Evolutionary conservation across 2,113 vertebrate species (phyloP).

Genomic region (Nettapus auritus): DNA sequence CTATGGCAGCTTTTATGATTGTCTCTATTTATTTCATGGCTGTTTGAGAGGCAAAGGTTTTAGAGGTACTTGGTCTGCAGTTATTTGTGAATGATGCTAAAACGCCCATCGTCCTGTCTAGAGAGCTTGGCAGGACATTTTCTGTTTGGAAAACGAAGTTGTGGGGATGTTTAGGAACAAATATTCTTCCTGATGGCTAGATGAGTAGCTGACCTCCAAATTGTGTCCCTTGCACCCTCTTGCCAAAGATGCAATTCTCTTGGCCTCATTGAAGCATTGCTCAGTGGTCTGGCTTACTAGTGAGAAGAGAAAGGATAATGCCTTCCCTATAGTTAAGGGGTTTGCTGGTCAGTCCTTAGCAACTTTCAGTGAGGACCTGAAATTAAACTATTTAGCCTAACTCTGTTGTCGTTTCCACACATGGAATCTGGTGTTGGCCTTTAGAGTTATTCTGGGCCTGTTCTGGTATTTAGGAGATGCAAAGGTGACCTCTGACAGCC

Average conservation of each 20-base stretch:
- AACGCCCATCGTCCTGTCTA: not conserved
- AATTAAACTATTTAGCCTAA: not conserved
- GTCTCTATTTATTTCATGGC: not conserved
- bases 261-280: not conserved
- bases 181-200: not conserved
- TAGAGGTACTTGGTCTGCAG: not conserved
- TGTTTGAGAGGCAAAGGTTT: not conserved
- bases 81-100: not conserved
- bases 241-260: not conserved
- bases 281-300: no score
- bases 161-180: not conserved
- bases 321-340: not conserved
- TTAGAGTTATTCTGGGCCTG: no score
- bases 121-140: not conserved
- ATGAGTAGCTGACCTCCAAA: not conserved
- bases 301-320: not conserved
- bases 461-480: no score
- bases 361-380: not conserved
- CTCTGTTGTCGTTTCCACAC: not conserved
- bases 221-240: not conserved
- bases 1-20: not conserved
- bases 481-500: no score
- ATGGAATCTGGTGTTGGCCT: not conserved
- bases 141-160: not conserved
- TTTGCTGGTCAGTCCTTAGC: not conserved